A percentile compares a stretch with the other conserved stretches of the same genome.
These are phyloP conservation scores for Sebastes melanostomus DNA, from an alignment of 2,797 vertebrate species.

Conservation along the genomic window DNA sequence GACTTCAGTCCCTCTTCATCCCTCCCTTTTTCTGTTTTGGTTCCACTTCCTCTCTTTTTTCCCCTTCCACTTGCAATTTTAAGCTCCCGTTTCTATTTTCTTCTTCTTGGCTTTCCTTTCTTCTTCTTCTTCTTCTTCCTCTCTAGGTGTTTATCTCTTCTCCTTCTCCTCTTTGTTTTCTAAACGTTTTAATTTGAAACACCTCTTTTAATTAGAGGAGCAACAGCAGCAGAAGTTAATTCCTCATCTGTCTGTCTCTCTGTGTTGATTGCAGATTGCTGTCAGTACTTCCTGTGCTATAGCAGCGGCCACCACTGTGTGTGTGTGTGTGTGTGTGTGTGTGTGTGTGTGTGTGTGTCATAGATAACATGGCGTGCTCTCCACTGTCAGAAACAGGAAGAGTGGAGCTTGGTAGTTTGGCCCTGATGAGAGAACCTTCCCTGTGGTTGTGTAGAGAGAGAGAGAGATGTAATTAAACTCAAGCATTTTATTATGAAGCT, in stretches of 20 bases:
- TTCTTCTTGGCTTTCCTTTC: background rate
- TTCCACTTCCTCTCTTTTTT: constrained; percentile 30
- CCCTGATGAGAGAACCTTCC: constrained; percentile 24
- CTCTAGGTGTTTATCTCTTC: background rate
- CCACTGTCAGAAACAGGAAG: constrained; percentile 80
- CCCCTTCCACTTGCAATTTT: background rate
- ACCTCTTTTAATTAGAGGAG: background rate
- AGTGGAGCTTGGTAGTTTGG: constrained; percentile 57
- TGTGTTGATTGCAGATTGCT: constrained; percentile 41
- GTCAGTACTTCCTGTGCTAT: constrained; percentile 48
- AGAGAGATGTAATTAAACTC: constrained; percentile 1
- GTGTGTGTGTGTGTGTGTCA: constrained; percentile 51
- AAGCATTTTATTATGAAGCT: constrained; percentile 7
- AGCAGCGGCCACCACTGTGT: constrained; percentile 3
- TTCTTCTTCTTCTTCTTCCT: background rate
- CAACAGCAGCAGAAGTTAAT: background rate
- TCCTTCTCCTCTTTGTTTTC: background rate
- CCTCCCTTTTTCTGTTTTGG: constrained; percentile 35
- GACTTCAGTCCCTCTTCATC: constrained; percentile 21
- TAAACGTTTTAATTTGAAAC: background rate
- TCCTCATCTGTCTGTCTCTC: background rate
- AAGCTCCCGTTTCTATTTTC: background rate
- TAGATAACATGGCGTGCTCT: constrained; percentile 59
- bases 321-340: constrained; percentile 48
- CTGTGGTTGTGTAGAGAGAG: background rate